Evolutionary conservation across 2,113 vertebrate species (phyloP).

Genomic region (Tyrannus savana): DNA sequence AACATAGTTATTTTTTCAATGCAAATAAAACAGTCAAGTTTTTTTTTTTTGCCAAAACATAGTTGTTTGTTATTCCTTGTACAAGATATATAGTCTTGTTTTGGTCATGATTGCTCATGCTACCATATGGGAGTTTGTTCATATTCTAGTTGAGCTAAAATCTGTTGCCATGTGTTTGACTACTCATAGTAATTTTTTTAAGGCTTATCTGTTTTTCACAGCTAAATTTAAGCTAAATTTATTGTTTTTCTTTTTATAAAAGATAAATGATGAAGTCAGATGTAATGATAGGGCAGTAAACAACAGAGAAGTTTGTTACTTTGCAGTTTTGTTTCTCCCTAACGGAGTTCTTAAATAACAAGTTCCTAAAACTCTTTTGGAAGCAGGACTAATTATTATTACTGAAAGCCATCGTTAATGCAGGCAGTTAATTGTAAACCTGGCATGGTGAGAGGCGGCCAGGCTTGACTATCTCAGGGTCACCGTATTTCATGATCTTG

Average conservation of each 20-base stretch:
- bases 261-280: not conserved
- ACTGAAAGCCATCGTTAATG: not conserved
- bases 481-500: not conserved
- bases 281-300: not conserved
- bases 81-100: slow-evolving; percentile 57
- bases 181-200: slow-evolving; percentile 45
- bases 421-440: not conserved
- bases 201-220: slow-evolving; percentile 21
- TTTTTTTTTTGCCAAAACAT: not conserved
- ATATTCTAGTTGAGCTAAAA: slow-evolving; percentile 41
- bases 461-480: not conserved
- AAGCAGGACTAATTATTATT: not conserved
- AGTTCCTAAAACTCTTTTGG: not conserved
- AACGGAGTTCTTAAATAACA: not conserved
- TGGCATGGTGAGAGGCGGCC: not conserved
- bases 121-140: slow-evolving; percentile 66
- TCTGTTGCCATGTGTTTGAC: slow-evolving; percentile 65
- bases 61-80: slow-evolving; percentile 41
- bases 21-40: not conserved
- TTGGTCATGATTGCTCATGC: slow-evolving; percentile 67
- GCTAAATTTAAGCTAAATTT: slow-evolving; percentile 9
- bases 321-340: not conserved
- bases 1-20: slow-evolving; percentile 7
- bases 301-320: not conserved
- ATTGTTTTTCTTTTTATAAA: slow-evolving; percentile 3